Percentiles rank a stretch among this genome's conserved stretches.
These are phyloP conservation scores for Leucozona laternaria DNA, from an alignment of 2,888 invertebrate species.

Conservation along the genomic window DNA sequence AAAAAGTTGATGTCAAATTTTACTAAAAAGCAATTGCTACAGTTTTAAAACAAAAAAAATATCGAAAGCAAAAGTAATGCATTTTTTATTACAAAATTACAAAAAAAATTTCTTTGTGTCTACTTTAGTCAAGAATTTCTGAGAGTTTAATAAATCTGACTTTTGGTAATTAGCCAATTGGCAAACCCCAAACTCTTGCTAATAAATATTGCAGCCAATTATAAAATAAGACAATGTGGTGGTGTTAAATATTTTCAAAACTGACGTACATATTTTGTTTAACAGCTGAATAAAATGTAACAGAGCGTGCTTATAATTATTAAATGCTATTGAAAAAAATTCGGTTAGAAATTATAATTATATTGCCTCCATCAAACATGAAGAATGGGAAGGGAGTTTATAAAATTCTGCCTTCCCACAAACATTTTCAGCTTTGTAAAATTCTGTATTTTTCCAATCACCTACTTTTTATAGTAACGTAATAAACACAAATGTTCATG, in stretches of 20 bases:
- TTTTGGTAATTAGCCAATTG: conserved; percentile 1
- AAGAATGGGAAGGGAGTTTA: too few relatives aligned
- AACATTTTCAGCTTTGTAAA: too few relatives aligned
- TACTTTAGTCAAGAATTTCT: background rate
- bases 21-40: too few relatives aligned
- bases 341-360: background rate
- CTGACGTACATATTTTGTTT: background rate
- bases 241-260: background rate
- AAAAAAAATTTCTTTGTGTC: background rate
- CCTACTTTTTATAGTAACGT: too few relatives aligned
- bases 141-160: background rate
- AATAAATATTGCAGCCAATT: background rate
- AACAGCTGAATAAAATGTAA: background rate
- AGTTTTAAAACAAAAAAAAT: background rate
- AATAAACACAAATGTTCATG: too few relatives aligned
- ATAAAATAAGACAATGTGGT: background rate
- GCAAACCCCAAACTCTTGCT: background rate
- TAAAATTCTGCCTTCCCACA: too few relatives aligned
- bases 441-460: too few relatives aligned
- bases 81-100: background rate
- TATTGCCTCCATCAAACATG: too few relatives aligned
- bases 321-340: background rate
- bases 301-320: background rate
- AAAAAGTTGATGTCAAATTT: too few relatives aligned
- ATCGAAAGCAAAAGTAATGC: background rate